These are phyloP conservation scores for Albula glossodonta DNA, from an alignment of 2,113 vertebrate species.

Conservation along the genomic window DNA sequence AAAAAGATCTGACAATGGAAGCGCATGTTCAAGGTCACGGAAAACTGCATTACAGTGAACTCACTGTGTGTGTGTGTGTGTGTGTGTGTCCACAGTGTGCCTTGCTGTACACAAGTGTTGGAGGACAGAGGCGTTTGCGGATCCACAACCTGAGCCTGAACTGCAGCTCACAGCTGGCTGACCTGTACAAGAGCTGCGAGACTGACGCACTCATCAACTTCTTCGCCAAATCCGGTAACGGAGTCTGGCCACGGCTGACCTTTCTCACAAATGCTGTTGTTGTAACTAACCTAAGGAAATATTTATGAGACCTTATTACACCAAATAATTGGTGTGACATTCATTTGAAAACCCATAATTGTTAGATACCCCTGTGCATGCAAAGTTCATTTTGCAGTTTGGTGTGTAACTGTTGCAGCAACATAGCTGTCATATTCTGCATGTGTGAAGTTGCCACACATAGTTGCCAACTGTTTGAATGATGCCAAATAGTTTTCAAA, in stretches of 20 bases:
- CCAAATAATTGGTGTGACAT: too few species aligned
- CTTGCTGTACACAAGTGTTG: conserved; percentile 84
- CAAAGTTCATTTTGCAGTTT: too few species aligned
- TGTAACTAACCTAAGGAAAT: neutral
- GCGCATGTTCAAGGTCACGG: too few species aligned
- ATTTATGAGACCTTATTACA: too few species aligned
- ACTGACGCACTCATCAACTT: conserved; percentile 93
- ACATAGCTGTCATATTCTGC: too few species aligned
- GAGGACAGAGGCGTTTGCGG: conserved; percentile 83
- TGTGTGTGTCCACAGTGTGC: conserved; percentile 78
- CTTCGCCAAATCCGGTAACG: conserved; percentile 92
- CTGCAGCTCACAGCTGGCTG: conserved; percentile 84
- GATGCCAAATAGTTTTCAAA: too few species aligned
- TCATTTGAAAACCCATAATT: too few species aligned
- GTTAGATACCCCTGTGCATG: too few species aligned
- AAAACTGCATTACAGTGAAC: neutral
- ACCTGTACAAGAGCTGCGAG: conserved; percentile 91
- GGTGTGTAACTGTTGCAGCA: too few species aligned
- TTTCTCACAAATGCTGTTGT: neutral
- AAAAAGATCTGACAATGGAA: too few species aligned
- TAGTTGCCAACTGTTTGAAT: too few species aligned
- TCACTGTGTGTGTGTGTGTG: neutral
- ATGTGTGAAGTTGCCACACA: too few species aligned
- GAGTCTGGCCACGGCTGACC: neutral
- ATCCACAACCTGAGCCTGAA: conserved; percentile 87